phyloP scores from a whole-genome alignment of 2,113 vertebrate genomes.

The Galbula dea region DNA sequence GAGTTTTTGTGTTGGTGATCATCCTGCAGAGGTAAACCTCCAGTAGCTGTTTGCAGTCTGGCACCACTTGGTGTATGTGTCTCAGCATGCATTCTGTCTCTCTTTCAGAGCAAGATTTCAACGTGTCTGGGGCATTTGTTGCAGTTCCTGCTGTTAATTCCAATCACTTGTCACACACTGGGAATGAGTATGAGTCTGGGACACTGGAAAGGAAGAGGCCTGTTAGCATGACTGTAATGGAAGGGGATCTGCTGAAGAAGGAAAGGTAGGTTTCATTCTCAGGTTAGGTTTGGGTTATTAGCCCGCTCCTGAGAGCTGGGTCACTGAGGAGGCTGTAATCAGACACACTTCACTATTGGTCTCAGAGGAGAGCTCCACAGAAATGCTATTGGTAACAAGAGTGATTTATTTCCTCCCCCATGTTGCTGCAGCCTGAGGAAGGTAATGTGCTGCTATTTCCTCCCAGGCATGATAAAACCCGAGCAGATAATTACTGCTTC shows the following conservation, averaged over 20 bases:
- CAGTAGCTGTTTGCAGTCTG: not conserved
- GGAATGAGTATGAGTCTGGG: slow-evolving; percentile 79
- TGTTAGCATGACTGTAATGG: slow-evolving; percentile 87
- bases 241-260: slow-evolving; percentile 85
- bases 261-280: slow-evolving; percentile 77
- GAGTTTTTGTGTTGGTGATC: not conserved
- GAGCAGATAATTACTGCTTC: not conserved
- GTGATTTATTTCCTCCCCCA: slow-evolving; percentile 17
- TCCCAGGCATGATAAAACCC: slow-evolving; percentile 6
- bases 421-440: slow-evolving; percentile 58
- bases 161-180: slow-evolving; percentile 79
- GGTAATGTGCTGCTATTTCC: slow-evolving; percentile 5
- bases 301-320: not conserved
- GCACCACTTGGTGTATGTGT: not conserved
- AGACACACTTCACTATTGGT: not conserved
- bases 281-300: not conserved
- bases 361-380: not conserved
- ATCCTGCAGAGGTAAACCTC: not conserved
- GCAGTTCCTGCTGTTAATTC: slow-evolving; percentile 80
- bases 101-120: slow-evolving; percentile 91
- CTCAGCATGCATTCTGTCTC: not conserved
- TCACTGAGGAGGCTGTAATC: not conserved
- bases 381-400: not conserved
- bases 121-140: slow-evolving; percentile 93
- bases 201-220: slow-evolving; percentile 92